Percentiles rank a stretch among this genome's conserved stretches.
Evolutionary conservation across 1,140 invertebrate species (phyloP).

Genomic region (Pseudomyrmex pallidus): DNA sequence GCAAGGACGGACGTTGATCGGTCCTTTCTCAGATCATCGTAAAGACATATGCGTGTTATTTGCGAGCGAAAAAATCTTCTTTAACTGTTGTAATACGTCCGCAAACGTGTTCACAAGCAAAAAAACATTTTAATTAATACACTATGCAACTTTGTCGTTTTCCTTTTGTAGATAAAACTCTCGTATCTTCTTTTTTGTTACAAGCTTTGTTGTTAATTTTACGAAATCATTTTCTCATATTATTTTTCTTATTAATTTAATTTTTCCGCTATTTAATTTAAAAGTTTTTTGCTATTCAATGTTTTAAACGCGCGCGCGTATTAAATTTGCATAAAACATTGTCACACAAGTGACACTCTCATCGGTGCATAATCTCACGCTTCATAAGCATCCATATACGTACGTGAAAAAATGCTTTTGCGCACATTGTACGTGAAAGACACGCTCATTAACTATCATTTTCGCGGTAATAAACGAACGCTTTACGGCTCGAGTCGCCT

Average conservation of each 20-base stretch:
- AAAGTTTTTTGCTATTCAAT: too few relatives aligned
- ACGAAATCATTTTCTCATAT: too few relatives aligned
- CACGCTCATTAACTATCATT: conserved; percentile 12
- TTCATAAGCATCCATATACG: not conserved
- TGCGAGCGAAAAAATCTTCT: too few relatives aligned
- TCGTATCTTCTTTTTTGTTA: not conserved
- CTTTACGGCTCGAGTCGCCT: conserved; percentile 11
- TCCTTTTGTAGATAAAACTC: not conserved
- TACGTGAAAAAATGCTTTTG: not conserved
- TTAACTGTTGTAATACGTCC: too few relatives aligned
- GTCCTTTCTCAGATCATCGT: not conserved
- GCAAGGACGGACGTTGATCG: conserved; percentile 51
- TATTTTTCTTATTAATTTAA: too few relatives aligned
- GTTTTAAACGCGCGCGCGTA: not conserved
- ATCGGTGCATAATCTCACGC: not conserved
- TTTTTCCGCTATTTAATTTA: too few relatives aligned
- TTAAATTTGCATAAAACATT: not conserved
- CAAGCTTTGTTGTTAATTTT: not conserved
- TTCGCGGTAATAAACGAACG: conserved; percentile 27
- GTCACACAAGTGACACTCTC: not conserved
- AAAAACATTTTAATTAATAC: not conserved
- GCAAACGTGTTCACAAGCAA: not conserved
- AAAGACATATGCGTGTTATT: not conserved
- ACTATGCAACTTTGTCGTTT: not conserved
- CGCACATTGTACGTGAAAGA: not conserved